Evolutionary conservation across 2,113 vertebrate species (phyloP), one percentile per base, ranked within the genome.

Genomic region (Brachypteracias leptosomus): DNA sequence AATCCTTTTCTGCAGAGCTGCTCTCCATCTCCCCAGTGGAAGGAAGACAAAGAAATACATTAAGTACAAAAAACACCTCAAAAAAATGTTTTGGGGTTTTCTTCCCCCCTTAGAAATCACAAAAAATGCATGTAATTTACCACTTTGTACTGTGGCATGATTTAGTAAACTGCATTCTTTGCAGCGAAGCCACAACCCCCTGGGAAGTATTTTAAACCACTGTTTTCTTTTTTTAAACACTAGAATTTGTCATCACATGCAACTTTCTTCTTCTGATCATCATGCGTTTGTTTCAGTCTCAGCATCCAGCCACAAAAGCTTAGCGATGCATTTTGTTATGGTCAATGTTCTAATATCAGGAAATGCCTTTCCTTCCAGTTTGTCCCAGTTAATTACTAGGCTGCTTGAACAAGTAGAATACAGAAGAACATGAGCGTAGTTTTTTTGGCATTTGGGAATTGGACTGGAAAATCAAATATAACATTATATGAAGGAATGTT

Each of bases 261-360:
- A 52, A 59, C 35, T 83, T 93, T 65, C 42, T 40, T 85, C 59
- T 89, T 38, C 29, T 79, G 28, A 29, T 73, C 28, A 20, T 28
- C 0, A 2, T 54, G 29, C 6, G 31, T 44, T 82, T 65, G 9
- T 88, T 95, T 67, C 24, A 36, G 40, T 68, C 16, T 74, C 4
- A 0, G 47, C 14, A 68, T 65, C 52, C 0, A 1, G 13, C 20
- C 74, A 42, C 1, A 6, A 49, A 82, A 78, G 7, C 55, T 89
- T 21, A 51, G 26, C 3, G 11, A 68, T 47, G 10, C 52, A 35
- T 16, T 52, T 88, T 80, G 29, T 73, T 77, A 15, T 16, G 42
- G 13, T 83, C 47, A 74, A 3, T 36, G 28, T 49, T 63, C 24
- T 51, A 17, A 68, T 62, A 82, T 47, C 22, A 44, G 33, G 26